Evolutionary conservation across 2,797 vertebrate species (phyloP).

Genomic region (Philypnodon macrostomus): DNA sequence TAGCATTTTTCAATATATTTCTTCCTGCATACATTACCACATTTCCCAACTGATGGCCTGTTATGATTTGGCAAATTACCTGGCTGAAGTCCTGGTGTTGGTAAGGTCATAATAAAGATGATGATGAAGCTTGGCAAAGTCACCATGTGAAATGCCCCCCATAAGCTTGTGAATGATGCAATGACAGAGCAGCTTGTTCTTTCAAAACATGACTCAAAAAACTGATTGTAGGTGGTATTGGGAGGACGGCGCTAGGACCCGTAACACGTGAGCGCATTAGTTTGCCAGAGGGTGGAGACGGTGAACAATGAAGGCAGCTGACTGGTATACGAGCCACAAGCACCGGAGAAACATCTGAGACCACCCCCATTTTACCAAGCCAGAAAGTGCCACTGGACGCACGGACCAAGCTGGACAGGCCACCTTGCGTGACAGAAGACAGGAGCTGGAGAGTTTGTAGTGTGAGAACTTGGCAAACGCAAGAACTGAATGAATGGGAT

Average conservation of each 20-base stretch:
- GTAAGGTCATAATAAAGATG: too few relatives aligned
- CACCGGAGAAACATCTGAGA: constrained; percentile 57
- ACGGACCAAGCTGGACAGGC: constrained; percentile 33
- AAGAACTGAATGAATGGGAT: constrained; percentile 56
- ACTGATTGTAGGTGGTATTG: neutral
- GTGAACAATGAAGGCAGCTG: constrained; percentile 70
- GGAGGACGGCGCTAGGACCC: constrained; percentile 72
- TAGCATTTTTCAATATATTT: too few relatives aligned
- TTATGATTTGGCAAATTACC: too few relatives aligned
- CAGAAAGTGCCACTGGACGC: constrained; percentile 29
- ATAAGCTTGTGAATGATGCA: constrained; percentile 63
- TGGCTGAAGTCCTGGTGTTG: too few relatives aligned
- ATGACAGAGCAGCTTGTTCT: constrained; percentile 37
- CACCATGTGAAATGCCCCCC: constrained; percentile 41
- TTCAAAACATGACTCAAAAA: constrained; percentile 48
- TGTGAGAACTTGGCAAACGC: constrained; percentile 15
- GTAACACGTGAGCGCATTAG: constrained; percentile 60
- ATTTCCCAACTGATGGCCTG: too few relatives aligned
- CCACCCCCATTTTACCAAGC: neutral
- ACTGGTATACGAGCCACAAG: constrained; percentile 60
- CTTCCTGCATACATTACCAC: too few relatives aligned
- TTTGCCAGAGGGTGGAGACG: constrained; percentile 71
- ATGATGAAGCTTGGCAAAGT: constrained; percentile 57
- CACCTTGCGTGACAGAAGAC: constrained; percentile 4
- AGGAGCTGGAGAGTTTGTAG: constrained; percentile 12